Base-by-base conservation (phyloP, 2,888 invertebrate species). In the Lobophora halterata region DNA sequence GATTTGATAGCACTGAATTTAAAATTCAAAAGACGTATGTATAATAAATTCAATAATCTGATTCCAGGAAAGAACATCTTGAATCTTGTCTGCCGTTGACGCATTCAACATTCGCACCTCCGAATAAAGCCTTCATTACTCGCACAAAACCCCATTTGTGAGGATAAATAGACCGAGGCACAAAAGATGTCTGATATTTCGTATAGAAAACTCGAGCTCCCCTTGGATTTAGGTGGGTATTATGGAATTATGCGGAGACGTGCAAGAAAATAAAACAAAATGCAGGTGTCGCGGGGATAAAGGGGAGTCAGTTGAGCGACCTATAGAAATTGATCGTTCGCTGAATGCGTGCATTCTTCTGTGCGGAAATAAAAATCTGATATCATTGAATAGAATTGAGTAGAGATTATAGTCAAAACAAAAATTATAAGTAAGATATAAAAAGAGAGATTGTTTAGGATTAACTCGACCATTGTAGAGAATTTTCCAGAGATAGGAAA, bases 101-200 rank as follows among this genome's bases (percentile, higher is more conserved):
- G 68, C 65, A 58, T 69, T 71, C 66, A 65, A 65, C 59, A 71
- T 76, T 85, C 81, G 72, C 86, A 83, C 86, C 85, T 85, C 67
- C 55, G 66, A 65, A 83, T 79, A 82, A 85, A 79, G 77, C 79
- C 63, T 79, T 83, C 83, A 85, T 83, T 82, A 81, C 76, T 69
- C 61, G 67, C 79, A 79, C 74, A 80, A 83, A 74, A 80, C 71
- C 69, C 75, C 73, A 75, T 80, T 81, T 80, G 77, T 73, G 65
- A 68, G 70, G 78, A 77, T 76, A 77, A 80, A 79, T 77, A 72
- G 78, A 74, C 61, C 60, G 66, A 61, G 56, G 64, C 67, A 85
- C 81, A 86, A 87, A 79, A 63, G 73, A 39, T 52, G 67, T 66
- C 64, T 78, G 79, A 86, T 83, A 80, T 80, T 81, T 74, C 78